Base-by-base conservation (phyloP, 2,113 vertebrate species). In the Anoura caudifer region DNA sequence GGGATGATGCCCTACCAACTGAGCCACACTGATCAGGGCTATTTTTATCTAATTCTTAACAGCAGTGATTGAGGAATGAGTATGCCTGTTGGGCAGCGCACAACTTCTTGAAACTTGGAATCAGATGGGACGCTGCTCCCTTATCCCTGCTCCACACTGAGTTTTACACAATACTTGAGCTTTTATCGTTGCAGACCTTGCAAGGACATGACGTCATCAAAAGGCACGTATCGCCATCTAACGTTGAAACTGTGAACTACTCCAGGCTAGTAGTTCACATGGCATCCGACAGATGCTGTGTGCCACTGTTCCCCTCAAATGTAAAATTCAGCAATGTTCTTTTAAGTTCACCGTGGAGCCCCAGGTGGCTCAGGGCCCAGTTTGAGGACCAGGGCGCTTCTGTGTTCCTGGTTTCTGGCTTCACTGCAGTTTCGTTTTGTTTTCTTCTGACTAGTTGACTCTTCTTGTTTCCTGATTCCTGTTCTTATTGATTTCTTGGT, bases 221-320 rank as follows among this genome's bases (percentile, higher is more conserved):
- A 94, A 86, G 92, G 56, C 84, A 90, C n/a, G 16, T n/a, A 36
- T 83, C 83, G 87, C 73, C 96, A 93, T 70, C 90, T 94, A 69
- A 91, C 59, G 95, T 54, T 91, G 86, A 93, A 93, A 75, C 47
- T 61, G 69, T 73, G 82, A 94, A 91, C 33, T 88, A 13, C 67
- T 26, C 65, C 16, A 38, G 28, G 65, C 38, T 36, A 54, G 33
- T 12, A 13, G 26, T 45, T 93, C 43, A 67, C 3, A 5, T 36
- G 45, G 41, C 50, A 1, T 76, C 72, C 41, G 33, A 43, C 38
- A 65, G 65, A 50, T 19, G 77, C 38, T 3, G 6, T 24, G 7
- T 50, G 33, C 65, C 77, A 45, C 61, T 3, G 5, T 63, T 85
- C 38, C 9, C 31, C 24, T 86, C 52, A 63, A 54, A 93, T 72